These are phyloP conservation scores for Dissostichus mawsoni DNA, from an alignment of 2,113 vertebrate species.

Conservation along the genomic window DNA sequence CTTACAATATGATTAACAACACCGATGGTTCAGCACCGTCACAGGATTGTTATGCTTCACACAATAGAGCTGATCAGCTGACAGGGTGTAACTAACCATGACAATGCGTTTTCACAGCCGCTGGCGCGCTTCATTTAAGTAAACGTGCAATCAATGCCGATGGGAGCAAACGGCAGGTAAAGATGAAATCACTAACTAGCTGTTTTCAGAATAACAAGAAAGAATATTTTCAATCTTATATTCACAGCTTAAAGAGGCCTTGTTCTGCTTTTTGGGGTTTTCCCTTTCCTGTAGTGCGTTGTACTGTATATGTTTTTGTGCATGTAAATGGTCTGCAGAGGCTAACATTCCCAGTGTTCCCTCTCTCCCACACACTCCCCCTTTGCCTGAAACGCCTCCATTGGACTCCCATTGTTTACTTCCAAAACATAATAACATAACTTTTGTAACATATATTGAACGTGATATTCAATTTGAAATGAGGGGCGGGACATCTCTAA, in stretches of 20 bases:
- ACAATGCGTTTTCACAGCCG: constrained; percentile 66
- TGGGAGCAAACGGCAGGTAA: constrained; percentile 50
- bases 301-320: too few species aligned
- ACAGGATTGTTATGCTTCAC: constrained; percentile 52
- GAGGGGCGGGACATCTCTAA: too few species aligned
- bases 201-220: constrained; percentile 23
- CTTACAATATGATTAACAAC: constrained; percentile 29
- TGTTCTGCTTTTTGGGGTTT: neutral
- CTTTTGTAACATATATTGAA: too few species aligned
- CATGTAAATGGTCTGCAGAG: too few species aligned
- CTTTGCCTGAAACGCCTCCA: too few species aligned
- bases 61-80: constrained; percentile 60
- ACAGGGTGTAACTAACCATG: constrained; percentile 71
- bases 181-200: constrained; percentile 34
- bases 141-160: constrained; percentile 69
- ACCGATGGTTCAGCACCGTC: constrained; percentile 27
- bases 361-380: too few species aligned
- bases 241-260: neutral
- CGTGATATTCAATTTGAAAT: too few species aligned
- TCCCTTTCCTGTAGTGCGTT: too few species aligned
- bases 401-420: too few species aligned
- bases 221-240: neutral
- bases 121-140: constrained; percentile 71
- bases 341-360: too few species aligned
- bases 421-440: too few species aligned